Base-by-base conservation (phyloP, 1,140 invertebrate species). In the Augochlora pura region DNA sequence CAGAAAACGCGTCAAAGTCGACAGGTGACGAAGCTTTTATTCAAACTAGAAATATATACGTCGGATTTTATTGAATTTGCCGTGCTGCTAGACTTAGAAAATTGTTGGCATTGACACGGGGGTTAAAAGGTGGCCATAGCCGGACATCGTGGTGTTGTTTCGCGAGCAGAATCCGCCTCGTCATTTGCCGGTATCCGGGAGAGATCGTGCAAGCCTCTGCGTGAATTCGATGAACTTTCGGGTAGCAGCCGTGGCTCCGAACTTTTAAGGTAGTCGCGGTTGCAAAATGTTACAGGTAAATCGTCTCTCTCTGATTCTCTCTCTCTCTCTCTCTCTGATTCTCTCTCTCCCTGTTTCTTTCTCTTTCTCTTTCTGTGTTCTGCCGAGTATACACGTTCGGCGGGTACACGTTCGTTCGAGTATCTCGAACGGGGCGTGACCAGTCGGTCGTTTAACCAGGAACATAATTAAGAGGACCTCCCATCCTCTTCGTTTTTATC, bases 381-480 rank as follows among this genome's bases (percentile, higher is more conserved):
- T 16, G 5, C 21, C 14, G n/a, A 10, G 60, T 63, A 21, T 38
- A 62, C 14, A 16, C 27, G 32, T 32, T 32, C 32, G 32, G 32
- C 9, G 42, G 42, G 42, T 46, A 9, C 60, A 42, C 23, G 59
- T 65, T 79, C 72, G 71, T 74, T 67, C 72, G 77, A 62, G 77
- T 83, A 80, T 75, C 59, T 60, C 70, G 80, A 67, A 74, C 25
- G 83, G 62, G 77, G 83, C 83, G 83, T 86, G 72, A 80, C 76
- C 76, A 60, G 52, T 38, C 69, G 80, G 72, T 86, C 84, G 81
- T 86, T 86, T 86, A 86, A 86, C 75, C 77, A 80, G 65, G 70
- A 86, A 86, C 81, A 86, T 86, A 86, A 86, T 86, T 86, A 83
- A 83, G 70, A 83, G 57, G 57, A 78, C 80, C 62, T 62, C 42